Conservation (phyloP, 2,113 vertebrate genomes). For the Genyomyrus donnyi region DNA sequence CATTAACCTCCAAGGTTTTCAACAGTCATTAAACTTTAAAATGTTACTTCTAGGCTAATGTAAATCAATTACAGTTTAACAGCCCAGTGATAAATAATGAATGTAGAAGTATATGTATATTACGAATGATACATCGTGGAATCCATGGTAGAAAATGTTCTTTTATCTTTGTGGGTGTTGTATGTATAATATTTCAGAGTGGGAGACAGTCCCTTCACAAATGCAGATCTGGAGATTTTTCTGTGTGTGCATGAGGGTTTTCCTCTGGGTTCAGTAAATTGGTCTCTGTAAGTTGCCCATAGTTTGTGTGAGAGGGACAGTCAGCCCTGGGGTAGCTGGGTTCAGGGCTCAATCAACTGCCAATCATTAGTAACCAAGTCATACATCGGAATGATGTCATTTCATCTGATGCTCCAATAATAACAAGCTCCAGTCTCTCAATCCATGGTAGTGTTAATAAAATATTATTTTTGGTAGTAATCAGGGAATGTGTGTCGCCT, state of each 20-base stretch:
- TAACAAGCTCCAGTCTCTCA: not conserved
- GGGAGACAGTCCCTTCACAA: not conserved
- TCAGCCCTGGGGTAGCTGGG: not conserved
- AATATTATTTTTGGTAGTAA: not conserved
- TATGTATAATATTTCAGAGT: not conserved
- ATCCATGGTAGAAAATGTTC: not conserved
- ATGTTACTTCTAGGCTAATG: not conserved
- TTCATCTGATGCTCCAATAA: not conserved
- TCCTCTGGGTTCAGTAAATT: not conserved
- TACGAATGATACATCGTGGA: not conserved
- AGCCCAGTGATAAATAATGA: not conserved
- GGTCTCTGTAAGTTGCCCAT: not conserved
- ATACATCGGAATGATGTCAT: not conserved
- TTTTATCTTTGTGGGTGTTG: not conserved
- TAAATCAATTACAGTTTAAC: not conserved
- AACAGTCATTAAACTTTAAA: not conserved
- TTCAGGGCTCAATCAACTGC: not conserved
- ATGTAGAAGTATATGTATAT: not conserved
- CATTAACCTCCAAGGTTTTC: not conserved
- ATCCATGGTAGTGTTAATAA: not conserved
- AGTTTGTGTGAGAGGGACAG: not conserved
- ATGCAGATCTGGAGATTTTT: not conserved
- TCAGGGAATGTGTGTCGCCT: not conserved
- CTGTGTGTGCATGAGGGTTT: not conserved
- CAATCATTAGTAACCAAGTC: not conserved